Evolutionary conservation across 2,797 vertebrate species (phyloP), one percentile per base, ranked within the genome.

Genomic region (Micrastur ruficollis): DNA sequence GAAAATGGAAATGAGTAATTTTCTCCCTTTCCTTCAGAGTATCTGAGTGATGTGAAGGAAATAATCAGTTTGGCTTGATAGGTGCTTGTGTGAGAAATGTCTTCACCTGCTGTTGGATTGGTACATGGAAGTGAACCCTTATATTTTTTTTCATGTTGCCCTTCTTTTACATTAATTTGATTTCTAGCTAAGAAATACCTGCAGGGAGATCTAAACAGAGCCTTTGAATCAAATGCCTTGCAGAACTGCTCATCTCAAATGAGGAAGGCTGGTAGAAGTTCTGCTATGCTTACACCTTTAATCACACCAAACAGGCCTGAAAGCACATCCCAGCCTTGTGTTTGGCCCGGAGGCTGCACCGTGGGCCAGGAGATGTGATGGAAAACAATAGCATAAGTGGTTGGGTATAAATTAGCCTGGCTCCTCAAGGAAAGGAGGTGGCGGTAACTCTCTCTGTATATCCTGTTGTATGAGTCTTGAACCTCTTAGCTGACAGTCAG

Each of bases 1-100:
- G 76, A 92, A 93, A 94, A 97, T 96, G 93, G 93, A 95, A 94
- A 94, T 93, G 71, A 95, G 81, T 71, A 42, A 85, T 94, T 92
- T 92, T 95, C 53, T 90, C 89, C 40, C 68, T 95, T 93, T 93
- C 55, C 75, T 86, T 94, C 87, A 84, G 79, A 89, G 59, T 86
- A 62, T 62, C 36, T 79, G 84, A 92, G 63, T 42, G 75, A 83
- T 93, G 22, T 74, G 70, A 87, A 76, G 23, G 67, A 95, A 91
- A 86, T 65, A 85, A 86, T 55, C 68, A 25, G 66, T 71, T 93
- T 79, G 81, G 11, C 36, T 90, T 78, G 68, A 74, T 80, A 34
- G 40, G 42, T 58, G 19, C 34, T 93, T 58, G 34, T 87, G 75
- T 78, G 68, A 78, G 78, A 53, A 76, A 49, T 67, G 65, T 71